Conservation (phyloP, 1,140 invertebrate genomes). For the Neodiprion virginianus region DNA sequence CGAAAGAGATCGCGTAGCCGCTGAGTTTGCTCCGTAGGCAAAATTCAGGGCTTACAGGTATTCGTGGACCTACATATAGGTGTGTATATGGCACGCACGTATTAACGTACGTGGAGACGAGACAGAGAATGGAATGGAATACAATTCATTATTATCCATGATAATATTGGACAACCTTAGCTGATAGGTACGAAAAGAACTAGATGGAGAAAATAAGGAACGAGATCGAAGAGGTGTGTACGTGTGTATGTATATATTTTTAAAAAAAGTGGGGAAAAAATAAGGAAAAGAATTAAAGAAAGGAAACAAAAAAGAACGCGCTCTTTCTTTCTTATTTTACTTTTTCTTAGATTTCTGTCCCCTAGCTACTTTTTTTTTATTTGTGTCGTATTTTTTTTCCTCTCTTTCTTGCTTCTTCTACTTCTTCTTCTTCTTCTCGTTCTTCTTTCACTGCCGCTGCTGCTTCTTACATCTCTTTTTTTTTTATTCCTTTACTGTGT, state of each 20-base stretch:
- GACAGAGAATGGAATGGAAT: conserved; percentile 13
- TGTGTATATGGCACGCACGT: not conserved
- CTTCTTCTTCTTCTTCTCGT: conserved; percentile 19
- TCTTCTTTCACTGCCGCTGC: conserved; percentile 30
- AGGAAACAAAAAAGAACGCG: not conserved
- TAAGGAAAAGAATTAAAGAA: no score
- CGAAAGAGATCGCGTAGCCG: no score
- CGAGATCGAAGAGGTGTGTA: conserved; percentile 16
- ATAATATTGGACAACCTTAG: no score
- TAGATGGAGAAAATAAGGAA: conserved; percentile 25
- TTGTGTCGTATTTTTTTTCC: not conserved
- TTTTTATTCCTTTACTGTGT: not conserved
- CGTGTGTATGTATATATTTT: no score
- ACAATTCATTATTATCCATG: no score
- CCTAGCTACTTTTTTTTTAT: conserved; percentile 27
- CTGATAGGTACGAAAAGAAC: no score
- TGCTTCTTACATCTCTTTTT: conserved; percentile 29
- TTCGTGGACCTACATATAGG: no score
- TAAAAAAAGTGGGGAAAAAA: not conserved
- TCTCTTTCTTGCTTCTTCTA: conserved; percentile 29
- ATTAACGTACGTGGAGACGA: not conserved
- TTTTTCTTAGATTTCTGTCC: conserved; percentile 22
- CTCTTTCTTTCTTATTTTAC: conserved; percentile 39
- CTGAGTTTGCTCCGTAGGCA: not conserved
- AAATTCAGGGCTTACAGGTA: not conserved